Base-by-base conservation (phyloP, 1,140 invertebrate genomes). In the Drosophila pachea region DNA sequence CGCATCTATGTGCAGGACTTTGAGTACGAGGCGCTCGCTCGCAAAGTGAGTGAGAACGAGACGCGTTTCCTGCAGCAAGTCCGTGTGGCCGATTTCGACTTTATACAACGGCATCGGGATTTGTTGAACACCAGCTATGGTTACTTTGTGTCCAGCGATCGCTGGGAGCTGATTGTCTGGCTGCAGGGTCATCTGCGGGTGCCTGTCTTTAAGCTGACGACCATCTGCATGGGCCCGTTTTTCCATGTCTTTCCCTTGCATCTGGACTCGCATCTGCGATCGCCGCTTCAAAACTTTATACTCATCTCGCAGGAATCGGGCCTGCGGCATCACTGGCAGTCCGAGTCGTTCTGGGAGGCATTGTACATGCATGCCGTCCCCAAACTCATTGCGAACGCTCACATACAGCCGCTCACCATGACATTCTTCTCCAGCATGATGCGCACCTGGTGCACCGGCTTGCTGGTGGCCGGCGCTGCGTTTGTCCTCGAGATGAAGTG, bases 221-320 rank as follows among this genome's bases (percentile, higher is more conserved):
- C 60, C 0, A 87, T 88, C 9, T 88, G 87, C 43, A 65, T 82
- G 38, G 87, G 86, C 3, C 86, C 86, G 12, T 88, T 75, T 31
- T 88, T 84, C 22, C 87, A 88, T 54, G 87, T 87, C 2, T 88
- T 56, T 63, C 87, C 86, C 5, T 42, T 88, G 71, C 73, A 81
- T 7, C 2, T 42, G 9, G 86, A 88, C 47, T 87, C 87, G 16
- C 86, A 88, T 50, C 48, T 88, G 4, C 67, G 64, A 12, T 67
- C 60, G 0, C 53, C 79, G 1, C 54, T 84, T n/a, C 73, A 77
- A 36, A 54, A 65, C 11, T 88, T 75, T 43, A 88, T 88, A 0
- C 61, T 88, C 70, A 66, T 78, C 6, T 70, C 74, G 3, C 74
- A 69, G 42, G 78, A 88, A 43, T 71, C 77, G n/a, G 87, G 87